Base-by-base conservation (phyloP, 2,113 vertebrate species). In the Periophthalmus modestus region DNA sequence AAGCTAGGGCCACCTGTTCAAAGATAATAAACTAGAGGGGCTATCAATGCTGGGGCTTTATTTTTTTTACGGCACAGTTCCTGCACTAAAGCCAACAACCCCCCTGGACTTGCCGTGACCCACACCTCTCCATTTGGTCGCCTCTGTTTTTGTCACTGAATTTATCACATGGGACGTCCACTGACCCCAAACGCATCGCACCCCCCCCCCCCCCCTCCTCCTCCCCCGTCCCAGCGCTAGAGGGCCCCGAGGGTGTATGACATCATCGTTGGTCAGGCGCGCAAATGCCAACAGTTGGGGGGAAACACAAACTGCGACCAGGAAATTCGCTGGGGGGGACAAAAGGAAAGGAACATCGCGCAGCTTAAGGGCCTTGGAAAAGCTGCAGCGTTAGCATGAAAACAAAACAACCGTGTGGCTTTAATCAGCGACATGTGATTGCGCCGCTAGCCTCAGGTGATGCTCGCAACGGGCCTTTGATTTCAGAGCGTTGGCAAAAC, bases 21-120 rank as follows among this genome's bases (percentile, higher is more conserved):
- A 90, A 87, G 91, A 92, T 91, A 91, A 93, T 94, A 93, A 94
- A 94, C 80, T 68, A n/a, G 24, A 18, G 19, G 69, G 68, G 77
- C 90, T 88, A 89, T 92, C 89, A 90, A 79, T 89, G 87, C 77
- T 52, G 67, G 61, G 82, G 57, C 57, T 59, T 59, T 59, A 28
- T 59, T 59, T 71, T 88, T 93, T 36, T 93, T 94, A 93, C 86
- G 87, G 82, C 73, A 13, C 66, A 81, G 84, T 89, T 90, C 89
- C 89, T 90, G 88, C 87, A 87, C 85, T 90, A 81, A 84, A 91
- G 83, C 78, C 82, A 79, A 86, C 73, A 34, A 13, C 59, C 59
- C 59, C 59, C 28, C 59, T 28, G 28, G 62, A 80, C 73, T 75
- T 72, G 57, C 69, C 67, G 50, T 36, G 6, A 65, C 75, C 50